These are phyloP conservation scores for Brachypteracias leptosomus DNA, from an alignment of 2,113 vertebrate species.

Conservation along the genomic window DNA sequence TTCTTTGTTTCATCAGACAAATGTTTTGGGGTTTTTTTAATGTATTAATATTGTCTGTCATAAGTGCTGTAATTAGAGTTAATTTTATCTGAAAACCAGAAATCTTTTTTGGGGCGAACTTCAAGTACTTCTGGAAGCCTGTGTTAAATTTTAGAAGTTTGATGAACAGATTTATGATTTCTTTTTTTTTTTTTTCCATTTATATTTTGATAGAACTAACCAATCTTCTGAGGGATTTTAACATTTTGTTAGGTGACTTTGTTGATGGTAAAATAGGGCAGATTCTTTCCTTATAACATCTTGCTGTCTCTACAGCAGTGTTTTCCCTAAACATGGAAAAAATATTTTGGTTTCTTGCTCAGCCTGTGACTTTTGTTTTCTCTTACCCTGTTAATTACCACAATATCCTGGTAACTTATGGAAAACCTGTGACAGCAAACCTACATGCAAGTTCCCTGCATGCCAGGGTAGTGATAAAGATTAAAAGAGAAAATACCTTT, in stretches of 20 bases:
- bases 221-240: not conserved
- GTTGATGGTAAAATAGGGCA: not conserved
- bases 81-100: not conserved
- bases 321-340: not conserved
- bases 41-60: not conserved
- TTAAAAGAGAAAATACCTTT: not conserved
- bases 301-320: not conserved
- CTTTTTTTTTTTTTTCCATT: not conserved
- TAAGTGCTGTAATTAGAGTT: not conserved
- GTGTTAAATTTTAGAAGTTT: not conserved
- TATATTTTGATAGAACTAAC: not conserved
- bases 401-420: not conserved
- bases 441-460: not conserved
- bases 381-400: not conserved
- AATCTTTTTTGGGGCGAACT: not conserved
- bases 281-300: not conserved
- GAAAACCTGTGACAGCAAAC: not conserved
- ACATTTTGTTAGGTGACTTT: not conserved
- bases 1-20: not conserved
- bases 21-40: not conserved
- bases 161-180: not conserved
- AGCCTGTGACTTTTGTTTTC: not conserved
- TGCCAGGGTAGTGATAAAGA: not conserved
- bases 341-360: not conserved
- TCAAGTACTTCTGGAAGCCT: not conserved